Evolutionary conservation across 1,140 invertebrate genomes (phyloP).

Genomic region (Tetraneura akinire): DNA sequence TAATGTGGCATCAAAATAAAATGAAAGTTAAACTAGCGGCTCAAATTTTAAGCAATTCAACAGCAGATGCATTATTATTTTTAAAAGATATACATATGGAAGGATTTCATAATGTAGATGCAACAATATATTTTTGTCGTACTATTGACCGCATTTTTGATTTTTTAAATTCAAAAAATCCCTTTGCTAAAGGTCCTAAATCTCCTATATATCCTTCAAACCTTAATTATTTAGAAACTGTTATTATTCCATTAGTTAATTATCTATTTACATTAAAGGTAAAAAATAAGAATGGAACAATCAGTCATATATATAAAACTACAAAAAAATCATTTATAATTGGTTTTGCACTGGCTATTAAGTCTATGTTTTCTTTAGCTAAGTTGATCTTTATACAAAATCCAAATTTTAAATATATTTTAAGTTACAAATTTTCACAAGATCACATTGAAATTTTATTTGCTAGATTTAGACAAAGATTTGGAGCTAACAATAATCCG

Average conservation of each 20-base stretch:
- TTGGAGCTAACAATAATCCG: conserved; percentile 8
- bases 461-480: conserved; percentile 9
- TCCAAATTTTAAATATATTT: not conserved
- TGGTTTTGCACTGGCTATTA: conserved; percentile 4
- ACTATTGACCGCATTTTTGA: conserved; percentile 5
- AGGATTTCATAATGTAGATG: not conserved
- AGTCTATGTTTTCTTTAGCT: conserved; percentile 13
- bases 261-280: conserved; percentile 27
- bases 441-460: conserved; percentile 32
- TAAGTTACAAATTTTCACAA: not conserved
- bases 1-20: conserved; percentile 14
- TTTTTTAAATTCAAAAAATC: conserved; percentile 19
- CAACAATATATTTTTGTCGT: conserved; percentile 3
- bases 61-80: conserved; percentile 14
- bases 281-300: not conserved
- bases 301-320: not conserved
- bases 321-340: conserved; percentile 19
- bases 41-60: conserved; percentile 16
- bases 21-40: not conserved
- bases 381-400: conserved; percentile 9
- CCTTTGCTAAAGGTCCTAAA: conserved; percentile 22
- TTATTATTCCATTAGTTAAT: conserved; percentile 25
- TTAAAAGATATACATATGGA: not conserved
- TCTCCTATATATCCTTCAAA: not conserved
- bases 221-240: not conserved